These are phyloP conservation scores for Triplophysa siluroides DNA, from an alignment of 2,113 vertebrate genomes.

Conservation along the genomic window DNA sequence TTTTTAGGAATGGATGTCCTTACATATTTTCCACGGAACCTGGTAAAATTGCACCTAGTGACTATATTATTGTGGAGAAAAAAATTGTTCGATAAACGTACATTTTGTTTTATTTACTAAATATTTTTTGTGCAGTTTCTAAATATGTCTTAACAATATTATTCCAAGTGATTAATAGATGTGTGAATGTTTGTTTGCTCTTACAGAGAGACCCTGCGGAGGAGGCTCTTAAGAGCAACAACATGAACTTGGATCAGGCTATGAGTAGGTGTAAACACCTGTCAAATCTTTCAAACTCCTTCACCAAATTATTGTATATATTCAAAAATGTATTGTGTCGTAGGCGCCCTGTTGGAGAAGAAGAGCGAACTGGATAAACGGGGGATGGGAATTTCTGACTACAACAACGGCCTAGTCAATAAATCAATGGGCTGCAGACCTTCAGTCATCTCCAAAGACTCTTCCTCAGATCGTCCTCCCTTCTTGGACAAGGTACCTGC, in stretches of 20 bases:
- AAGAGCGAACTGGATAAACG: slow-evolving; percentile 98
- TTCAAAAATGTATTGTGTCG: background rate
- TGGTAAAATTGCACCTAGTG: too few species aligned
- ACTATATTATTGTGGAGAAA: too few species aligned
- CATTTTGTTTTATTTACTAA: background rate
- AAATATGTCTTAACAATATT: background rate
- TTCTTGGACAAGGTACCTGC: slow-evolving; percentile 90
- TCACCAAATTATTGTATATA: background rate
- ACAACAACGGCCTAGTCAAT: slow-evolving; percentile 91
- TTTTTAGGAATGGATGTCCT: background rate
- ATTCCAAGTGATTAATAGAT: background rate
- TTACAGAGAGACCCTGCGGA: slow-evolving; percentile 95
- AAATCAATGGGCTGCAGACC: slow-evolving; percentile 94
- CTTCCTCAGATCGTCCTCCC: slow-evolving; percentile 91
- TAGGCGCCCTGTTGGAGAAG: slow-evolving; percentile 96
- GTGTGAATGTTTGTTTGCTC: slow-evolving; percentile 6
- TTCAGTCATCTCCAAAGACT: slow-evolving; percentile 96
- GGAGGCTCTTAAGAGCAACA: slow-evolving; percentile 97
- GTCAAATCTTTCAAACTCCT: background rate
- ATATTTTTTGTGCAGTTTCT: too few species aligned
- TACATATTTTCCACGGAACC: too few species aligned
- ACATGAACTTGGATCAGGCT: slow-evolving; percentile 98
- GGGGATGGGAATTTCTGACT: slow-evolving; percentile 93
- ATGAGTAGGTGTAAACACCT: slow-evolving; percentile 83
- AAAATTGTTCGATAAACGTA: too few species aligned